Percentiles rank a stretch among this genome's conserved stretches.
Conservation (phyloP, 1,140 invertebrate genomes). For the Pogonognathellus flavescens region DNA sequence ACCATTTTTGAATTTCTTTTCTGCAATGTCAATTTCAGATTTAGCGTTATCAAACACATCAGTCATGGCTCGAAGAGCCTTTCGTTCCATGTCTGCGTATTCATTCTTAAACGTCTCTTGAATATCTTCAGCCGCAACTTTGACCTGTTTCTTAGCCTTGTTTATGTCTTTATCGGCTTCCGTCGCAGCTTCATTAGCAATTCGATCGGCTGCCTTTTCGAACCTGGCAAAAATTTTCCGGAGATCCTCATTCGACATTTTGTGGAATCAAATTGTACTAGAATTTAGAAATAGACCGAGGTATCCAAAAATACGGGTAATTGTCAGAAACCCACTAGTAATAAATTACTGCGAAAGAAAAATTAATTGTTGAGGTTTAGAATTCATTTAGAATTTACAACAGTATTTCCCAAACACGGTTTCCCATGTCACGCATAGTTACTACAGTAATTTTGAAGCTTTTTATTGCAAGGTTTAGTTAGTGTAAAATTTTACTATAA, state of each 20-base stretch:
- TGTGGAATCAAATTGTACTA: neutral
- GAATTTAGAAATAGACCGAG: neutral
- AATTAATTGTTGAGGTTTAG: too few relatives aligned
- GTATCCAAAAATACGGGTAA: too few relatives aligned
- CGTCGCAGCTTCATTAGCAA: neutral
- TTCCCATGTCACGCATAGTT: too few relatives aligned
- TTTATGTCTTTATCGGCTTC: neutral
- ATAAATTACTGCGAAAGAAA: too few relatives aligned
- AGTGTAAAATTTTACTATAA: too few relatives aligned
- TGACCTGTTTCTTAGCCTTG: neutral
- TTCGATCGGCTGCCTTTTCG: neutral
- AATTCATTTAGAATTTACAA: too few relatives aligned
- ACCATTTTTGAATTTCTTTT: neutral
- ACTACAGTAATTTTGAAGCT: too few relatives aligned
- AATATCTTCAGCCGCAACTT: neutral
- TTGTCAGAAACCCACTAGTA: neutral
- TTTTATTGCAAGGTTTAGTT: too few relatives aligned
- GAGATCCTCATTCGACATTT: neutral
- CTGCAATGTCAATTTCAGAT: too few relatives aligned
- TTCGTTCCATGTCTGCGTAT: slow-evolving; percentile 5
- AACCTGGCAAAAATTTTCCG: neutral
- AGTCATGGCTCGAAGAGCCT: neutral
- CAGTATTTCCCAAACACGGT: neutral
- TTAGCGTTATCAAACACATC: neutral
- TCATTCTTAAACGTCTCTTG: neutral